A percentile compares a stretch with the other conserved stretches of the same genome.
Evolutionary conservation across 92 coral and sea anemone species (phyloP).

Genomic region (Micromussa lordhowensis): DNA sequence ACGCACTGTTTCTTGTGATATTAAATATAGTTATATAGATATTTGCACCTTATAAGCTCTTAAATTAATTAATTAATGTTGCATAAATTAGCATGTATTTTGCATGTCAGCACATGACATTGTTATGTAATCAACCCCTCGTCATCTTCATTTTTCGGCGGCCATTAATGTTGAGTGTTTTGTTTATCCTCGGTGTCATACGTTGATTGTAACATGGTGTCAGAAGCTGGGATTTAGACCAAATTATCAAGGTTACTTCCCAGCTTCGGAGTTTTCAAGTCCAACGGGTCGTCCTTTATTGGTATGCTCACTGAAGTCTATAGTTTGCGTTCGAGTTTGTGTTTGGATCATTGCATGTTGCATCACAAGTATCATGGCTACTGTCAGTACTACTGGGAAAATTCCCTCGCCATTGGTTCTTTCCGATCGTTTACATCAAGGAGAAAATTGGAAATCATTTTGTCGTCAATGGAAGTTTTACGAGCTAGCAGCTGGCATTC

Average conservation of each 20-base stretch:
- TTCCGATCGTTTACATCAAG: background rate
- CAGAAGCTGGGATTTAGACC: background rate
- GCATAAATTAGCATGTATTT: no score
- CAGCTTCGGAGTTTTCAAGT: background rate
- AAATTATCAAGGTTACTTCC: background rate
- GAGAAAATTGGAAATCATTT: slow-evolving; percentile 5
- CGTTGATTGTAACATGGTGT: background rate
- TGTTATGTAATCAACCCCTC: no score
- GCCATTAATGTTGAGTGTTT: no score
- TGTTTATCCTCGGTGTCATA: background rate
- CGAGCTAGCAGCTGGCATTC: slow-evolving; percentile 7
- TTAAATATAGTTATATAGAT: no score
- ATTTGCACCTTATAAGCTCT: no score
- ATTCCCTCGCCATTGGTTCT: background rate
- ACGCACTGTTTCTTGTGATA: no score
- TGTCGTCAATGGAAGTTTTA: background rate
- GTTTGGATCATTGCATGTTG: background rate
- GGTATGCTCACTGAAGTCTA: background rate
- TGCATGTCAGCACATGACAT: no score
- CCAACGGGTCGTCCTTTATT: background rate
- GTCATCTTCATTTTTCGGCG: no score
- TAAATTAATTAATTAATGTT: no score
- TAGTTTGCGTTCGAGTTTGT: background rate
- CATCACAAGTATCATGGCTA: background rate
- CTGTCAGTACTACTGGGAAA: slow-evolving; percentile 6